Evolutionary conservation across 2,113 vertebrate genomes (phyloP).

Genomic region (Cygnus buccinator): DNA sequence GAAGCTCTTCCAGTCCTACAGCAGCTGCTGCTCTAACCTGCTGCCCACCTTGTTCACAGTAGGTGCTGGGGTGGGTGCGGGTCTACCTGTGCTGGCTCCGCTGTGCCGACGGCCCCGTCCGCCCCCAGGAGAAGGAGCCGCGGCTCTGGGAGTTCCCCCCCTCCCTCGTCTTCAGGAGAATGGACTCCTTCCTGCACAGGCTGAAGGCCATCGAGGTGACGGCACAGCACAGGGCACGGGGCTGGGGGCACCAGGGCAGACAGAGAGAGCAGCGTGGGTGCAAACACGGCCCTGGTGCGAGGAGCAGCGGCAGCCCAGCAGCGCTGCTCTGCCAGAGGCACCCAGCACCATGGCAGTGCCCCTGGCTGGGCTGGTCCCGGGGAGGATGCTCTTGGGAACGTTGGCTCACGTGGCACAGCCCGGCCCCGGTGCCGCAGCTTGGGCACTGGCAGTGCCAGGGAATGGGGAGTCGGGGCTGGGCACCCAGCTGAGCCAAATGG

Average conservation of each 20-base stretch:
- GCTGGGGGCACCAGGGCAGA: neutral
- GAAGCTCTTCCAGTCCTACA: constrained; percentile 72
- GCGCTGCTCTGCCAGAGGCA: too few relatives aligned
- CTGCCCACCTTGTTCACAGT: constrained; percentile 71
- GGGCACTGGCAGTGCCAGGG: neutral
- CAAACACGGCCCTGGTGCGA: rapidly evolving
- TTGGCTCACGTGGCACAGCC: rapidly evolving
- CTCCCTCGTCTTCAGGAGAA: constrained; percentile 68
- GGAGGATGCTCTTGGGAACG: neutral
- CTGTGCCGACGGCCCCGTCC: neutral
- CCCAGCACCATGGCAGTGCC: neutral
- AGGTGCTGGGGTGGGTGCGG: neutral
- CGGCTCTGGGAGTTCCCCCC: constrained; percentile 78
- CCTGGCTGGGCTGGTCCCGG: too few relatives aligned
- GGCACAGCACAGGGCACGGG: neutral
- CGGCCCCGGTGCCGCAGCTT: neutral
- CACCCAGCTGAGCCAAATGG: rapidly evolving
- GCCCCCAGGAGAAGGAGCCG: constrained; percentile 34
- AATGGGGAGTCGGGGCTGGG: rapidly evolving
- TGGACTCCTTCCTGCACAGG: constrained; percentile 74
- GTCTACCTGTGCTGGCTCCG: rapidly evolving
- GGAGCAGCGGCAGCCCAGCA: neutral
- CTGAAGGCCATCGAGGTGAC: constrained; percentile 78
- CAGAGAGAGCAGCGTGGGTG: rapidly evolving
- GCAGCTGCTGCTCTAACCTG: constrained; percentile 60